Evolutionary conservation across 1,140 invertebrate species (phyloP).

Genomic region (Calosoma granatense): DNA sequence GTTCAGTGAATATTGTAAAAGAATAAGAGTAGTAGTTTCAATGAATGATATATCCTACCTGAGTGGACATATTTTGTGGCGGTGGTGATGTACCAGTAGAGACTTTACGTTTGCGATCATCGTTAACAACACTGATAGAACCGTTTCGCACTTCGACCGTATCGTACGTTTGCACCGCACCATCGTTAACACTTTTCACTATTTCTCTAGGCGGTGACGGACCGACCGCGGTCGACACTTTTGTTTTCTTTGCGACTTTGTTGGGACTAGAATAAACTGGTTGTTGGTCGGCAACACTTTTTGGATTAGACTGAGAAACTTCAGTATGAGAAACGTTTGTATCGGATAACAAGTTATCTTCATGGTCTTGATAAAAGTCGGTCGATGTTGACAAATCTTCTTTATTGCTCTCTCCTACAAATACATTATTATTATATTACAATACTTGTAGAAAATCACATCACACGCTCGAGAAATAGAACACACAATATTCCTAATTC

Average conservation of each 20-base stretch:
- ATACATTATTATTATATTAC: background rate
- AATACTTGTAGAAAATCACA: background rate
- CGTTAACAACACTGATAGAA: background rate
- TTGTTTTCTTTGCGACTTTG: background rate
- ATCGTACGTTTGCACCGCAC: slow-evolving; percentile 3
- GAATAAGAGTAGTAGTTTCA: slow-evolving; percentile 5
- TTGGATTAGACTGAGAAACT: background rate
- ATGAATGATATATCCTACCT: too few relatives aligned
- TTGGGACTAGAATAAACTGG: background rate
- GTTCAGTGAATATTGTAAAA: slow-evolving; percentile 14
- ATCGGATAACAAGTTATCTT: background rate
- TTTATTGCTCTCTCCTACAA: slow-evolving; percentile 8
- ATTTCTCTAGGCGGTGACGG: slow-evolving; percentile 33
- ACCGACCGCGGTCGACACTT: slow-evolving; percentile 29
- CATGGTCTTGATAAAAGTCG: background rate
- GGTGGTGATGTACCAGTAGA: slow-evolving; percentile 73
- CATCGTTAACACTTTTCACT: slow-evolving; percentile 10
- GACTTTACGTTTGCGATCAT: slow-evolving; percentile 18
- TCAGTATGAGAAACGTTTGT: background rate
- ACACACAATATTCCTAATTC: background rate
- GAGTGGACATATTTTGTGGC: slow-evolving; percentile 75
- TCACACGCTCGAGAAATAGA: background rate
- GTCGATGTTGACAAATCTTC: slow-evolving; percentile 3
- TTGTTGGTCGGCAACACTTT: background rate
- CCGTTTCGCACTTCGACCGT: slow-evolving; percentile 12